Evolutionary conservation across 2,888 invertebrate species (phyloP).

Genomic region (Griposia aprilina): DNA sequence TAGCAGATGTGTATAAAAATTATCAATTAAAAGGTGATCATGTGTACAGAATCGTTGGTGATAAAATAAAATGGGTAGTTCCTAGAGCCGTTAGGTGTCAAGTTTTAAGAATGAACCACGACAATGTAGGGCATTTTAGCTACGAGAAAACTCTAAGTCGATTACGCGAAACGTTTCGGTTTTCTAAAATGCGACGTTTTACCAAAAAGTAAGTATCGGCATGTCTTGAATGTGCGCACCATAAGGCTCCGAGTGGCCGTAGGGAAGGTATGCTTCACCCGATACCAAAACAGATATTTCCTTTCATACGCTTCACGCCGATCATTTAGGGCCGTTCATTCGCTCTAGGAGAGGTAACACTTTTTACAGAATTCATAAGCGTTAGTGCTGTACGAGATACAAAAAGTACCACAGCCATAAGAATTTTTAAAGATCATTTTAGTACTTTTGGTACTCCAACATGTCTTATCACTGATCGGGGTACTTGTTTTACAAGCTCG

Average conservation of each 20-base stretch:
- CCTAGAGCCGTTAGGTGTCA: background rate
- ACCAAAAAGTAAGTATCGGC: background rate
- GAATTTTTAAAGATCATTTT: no score
- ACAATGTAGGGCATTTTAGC: background rate
- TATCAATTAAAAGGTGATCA: background rate
- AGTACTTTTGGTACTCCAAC: no score
- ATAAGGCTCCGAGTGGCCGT: background rate
- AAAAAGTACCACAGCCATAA: no score
- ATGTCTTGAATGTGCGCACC: background rate
- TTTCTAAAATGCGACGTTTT: no score
- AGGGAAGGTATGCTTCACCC: conserved; percentile 7
- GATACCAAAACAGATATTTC: background rate
- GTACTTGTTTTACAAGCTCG: no score
- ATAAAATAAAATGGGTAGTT: conserved; percentile 6
- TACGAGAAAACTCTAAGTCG: background rate
- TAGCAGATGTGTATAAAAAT: conserved; percentile 7
- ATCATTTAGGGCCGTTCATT: conserved; percentile 5
- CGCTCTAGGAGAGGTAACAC: background rate
- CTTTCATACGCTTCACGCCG: background rate
- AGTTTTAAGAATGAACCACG: background rate
- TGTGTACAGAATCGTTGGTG: conserved; percentile 1
- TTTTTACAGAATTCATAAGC: no score
- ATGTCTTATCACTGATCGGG: no score
- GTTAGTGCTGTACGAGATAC: no score
- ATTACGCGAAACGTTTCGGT: background rate